Base-by-base conservation (phyloP, 2,888 invertebrate genomes). In the Agriopis aurantiaria region DNA sequence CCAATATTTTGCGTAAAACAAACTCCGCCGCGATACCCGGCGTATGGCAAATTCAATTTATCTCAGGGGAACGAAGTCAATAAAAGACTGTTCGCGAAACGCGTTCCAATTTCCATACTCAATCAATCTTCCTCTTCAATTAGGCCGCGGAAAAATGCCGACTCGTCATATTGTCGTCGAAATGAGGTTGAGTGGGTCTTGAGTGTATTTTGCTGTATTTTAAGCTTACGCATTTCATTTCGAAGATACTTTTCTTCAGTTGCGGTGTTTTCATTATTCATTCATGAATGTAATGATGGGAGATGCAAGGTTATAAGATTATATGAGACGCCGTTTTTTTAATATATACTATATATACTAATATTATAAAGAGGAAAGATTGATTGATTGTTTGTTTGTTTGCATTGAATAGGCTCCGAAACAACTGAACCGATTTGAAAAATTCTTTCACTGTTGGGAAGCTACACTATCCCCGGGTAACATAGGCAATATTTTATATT, bases 111-210 rank as follows among this genome's bases (percentile, higher is more conserved):
- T 73, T 76, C 73, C 75, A 77, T 75, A 73, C 71, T 74, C 74
- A 73, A 77, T 77, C 77, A 76, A 76, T 76, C 76, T 76, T 76
- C 72, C 68, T 72, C 74, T 77, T 75, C 75, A 77, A 77, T 77
- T 77, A 77, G 70, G 73, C 60, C 66, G 62, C 68, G 67, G 63
- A 72, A 73, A 76, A 75, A 74, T 73, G 68, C 72, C 63, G 64
- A 70, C 70, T 72, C 72, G 74, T 73, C 74, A 71, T 77, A 72
- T 75, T 75, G 73, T 72, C 74, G 61, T 58, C 59, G 62, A 63
- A 73, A 76, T 66, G 55, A 66, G 66, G 66, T 66, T 63, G 66
- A 71, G 70, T 67, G 66, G 66, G 55, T 55, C 63, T 67, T 51
- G 55, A 63, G 59, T 71, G 51, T 66, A 58, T 66, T 69, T 69